Evolutionary conservation across 1,140 invertebrate genomes (phyloP).

Genomic region (Patella vulgata): DNA sequence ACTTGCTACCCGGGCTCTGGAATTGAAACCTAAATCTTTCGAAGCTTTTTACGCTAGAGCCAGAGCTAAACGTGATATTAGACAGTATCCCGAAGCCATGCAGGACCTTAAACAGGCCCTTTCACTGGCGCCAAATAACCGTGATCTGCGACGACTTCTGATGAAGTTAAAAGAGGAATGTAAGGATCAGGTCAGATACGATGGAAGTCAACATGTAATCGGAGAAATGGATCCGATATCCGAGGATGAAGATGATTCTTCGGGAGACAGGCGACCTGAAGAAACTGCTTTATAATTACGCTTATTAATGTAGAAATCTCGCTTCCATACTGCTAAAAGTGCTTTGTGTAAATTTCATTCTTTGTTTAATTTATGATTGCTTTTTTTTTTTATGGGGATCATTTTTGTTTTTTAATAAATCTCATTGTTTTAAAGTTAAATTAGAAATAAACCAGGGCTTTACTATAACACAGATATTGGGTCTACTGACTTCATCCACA

Average conservation of each 20-base stretch:
- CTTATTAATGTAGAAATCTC: background rate
- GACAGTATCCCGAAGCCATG: constrained; percentile 73
- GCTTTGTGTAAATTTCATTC: background rate
- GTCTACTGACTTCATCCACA: no score
- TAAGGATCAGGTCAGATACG: constrained; percentile 56
- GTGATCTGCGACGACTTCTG: constrained; percentile 76
- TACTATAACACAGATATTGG: background rate
- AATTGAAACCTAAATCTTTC: constrained; percentile 84
- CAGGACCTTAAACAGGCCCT: constrained; percentile 77
- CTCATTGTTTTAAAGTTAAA: background rate
- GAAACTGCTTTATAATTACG: constrained; percentile 40
- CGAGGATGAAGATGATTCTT: constrained; percentile 36
- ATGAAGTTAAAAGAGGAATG: constrained; percentile 74
- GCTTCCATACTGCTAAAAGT: background rate
- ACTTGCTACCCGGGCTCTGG: constrained; percentile 84
- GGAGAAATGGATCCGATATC: constrained; percentile 37
- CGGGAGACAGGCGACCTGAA: constrained; percentile 17
- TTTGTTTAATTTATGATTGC: background rate
- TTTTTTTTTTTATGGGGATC: background rate
- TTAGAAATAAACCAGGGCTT: background rate
- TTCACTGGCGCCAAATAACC: constrained; percentile 74
- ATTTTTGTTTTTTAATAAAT: no score
- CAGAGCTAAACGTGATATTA: constrained; percentile 81
- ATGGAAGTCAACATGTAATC: constrained; percentile 23
- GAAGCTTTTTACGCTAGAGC: constrained; percentile 93